Evolutionary conservation across 2,113 vertebrate species (phyloP).

Genomic region (Seriola dumerili): DNA sequence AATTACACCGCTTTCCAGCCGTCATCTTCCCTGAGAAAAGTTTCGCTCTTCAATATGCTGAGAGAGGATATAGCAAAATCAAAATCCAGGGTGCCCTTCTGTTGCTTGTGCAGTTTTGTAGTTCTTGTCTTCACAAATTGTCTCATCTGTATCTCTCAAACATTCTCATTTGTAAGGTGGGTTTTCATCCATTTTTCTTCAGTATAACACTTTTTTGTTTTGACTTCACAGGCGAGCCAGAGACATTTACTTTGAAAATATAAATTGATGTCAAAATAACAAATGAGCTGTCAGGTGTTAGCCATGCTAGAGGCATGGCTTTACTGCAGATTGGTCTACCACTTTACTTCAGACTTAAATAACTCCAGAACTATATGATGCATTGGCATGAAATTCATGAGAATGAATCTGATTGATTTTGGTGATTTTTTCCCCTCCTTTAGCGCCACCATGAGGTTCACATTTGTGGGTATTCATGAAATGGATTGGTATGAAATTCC

Average conservation of each 20-base stretch:
- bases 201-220: background rate
- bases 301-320: background rate
- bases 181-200: background rate
- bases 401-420: too few relatives aligned
- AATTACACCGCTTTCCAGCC: slow-evolving; percentile 62
- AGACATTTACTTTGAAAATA: background rate
- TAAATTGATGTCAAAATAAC: background rate
- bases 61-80: background rate
- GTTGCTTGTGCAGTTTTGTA: background rate
- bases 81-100: slow-evolving; percentile 12
- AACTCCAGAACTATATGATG: background rate
- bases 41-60: slow-evolving; percentile 15
- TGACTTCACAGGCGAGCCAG: background rate
- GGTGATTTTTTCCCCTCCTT: background rate
- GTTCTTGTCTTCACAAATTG: slow-evolving; percentile 1
- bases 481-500: background rate
- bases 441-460: background rate
- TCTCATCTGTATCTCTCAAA: background rate
- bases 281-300: background rate
- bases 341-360: background rate
- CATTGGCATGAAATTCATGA: background rate
- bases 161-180: background rate
- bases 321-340: too few relatives aligned
- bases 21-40: slow-evolving; percentile 37
- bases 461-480: too few relatives aligned